phyloP scores from a whole-genome alignment of 2,113 vertebrate species.

The Cryptomyrus ogoouensis region DNA sequence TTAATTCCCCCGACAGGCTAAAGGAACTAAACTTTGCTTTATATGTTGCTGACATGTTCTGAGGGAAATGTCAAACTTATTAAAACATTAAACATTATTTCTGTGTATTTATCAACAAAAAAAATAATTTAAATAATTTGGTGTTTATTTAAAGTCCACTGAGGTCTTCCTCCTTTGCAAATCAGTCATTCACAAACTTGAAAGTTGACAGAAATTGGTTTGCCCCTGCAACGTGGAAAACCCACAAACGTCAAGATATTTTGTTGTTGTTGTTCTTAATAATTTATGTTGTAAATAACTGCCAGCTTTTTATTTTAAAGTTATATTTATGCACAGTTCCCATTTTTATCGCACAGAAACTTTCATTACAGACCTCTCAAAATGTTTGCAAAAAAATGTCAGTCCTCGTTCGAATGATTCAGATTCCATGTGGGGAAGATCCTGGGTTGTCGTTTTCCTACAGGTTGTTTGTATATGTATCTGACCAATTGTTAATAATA shows the following conservation, averaged over 20 bases:
- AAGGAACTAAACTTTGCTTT: neutral
- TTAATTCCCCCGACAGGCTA: neutral
- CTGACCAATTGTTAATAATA: constrained; percentile 83
- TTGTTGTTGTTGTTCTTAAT: constrained; percentile 47
- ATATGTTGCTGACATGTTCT: neutral
- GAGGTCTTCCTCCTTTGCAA: neutral
- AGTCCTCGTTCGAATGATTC: constrained; percentile 60
- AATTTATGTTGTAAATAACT: constrained; percentile 85
- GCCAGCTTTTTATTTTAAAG: constrained; percentile 78
- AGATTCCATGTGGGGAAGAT: constrained; percentile 54
- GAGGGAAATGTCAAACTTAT: neutral
- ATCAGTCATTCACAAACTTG: neutral
- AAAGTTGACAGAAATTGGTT: constrained; percentile 4
- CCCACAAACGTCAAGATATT: constrained; percentile 52
- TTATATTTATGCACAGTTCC: constrained; percentile 68
- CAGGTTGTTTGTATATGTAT: constrained; percentile 88
- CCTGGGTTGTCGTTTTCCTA: constrained; percentile 59
- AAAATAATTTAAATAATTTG: neutral
- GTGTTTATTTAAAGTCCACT: neutral
- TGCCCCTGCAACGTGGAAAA: neutral
- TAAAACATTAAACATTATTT: neutral
- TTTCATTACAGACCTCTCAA: constrained; percentile 61
- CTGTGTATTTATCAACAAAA: neutral
- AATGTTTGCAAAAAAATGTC: constrained; percentile 35
- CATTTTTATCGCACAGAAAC: constrained; percentile 71